phyloP scores from a whole-genome alignment of 2,797 vertebrate genomes.

The Danio kyathit region DNA sequence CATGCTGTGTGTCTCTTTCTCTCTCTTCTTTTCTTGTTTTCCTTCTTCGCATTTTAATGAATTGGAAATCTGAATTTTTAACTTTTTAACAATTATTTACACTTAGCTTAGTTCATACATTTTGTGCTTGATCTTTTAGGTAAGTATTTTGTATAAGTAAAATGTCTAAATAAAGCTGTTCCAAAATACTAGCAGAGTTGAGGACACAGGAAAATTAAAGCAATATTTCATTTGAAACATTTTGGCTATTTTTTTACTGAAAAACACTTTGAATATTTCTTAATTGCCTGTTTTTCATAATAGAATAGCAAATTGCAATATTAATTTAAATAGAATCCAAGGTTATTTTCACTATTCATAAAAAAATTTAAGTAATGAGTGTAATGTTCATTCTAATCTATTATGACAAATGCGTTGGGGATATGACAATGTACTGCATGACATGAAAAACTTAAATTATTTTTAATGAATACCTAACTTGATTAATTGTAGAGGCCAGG shows the following conservation, averaged over 20 bases:
- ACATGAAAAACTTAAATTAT: neutral
- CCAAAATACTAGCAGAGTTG: neutral
- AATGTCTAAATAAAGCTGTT: neutral
- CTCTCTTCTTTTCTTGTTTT: conserved; percentile 1
- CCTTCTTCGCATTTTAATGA: neutral
- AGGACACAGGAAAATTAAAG: neutral
- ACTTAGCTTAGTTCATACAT: neutral
- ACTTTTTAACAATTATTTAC: neutral
- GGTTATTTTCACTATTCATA: neutral
- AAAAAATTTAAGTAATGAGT: neutral
- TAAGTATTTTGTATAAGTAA: neutral
- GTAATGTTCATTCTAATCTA: neutral
- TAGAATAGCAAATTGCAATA: neutral
- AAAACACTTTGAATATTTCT: neutral
- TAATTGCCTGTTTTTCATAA: neutral
- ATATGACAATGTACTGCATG: conserved; percentile 1
- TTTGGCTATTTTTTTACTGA: neutral
- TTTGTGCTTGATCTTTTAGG: neutral
- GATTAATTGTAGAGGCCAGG: neutral
- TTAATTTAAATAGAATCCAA: neutral
- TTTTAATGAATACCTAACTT: conserved; percentile 2
- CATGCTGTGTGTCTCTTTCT: neutral
- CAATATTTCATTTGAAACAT: neutral
- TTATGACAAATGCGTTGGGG: neutral
- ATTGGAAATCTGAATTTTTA: neutral